Base-by-base conservation (phyloP, 2,113 vertebrate species). In the Cromileptes altivelis region DNA sequence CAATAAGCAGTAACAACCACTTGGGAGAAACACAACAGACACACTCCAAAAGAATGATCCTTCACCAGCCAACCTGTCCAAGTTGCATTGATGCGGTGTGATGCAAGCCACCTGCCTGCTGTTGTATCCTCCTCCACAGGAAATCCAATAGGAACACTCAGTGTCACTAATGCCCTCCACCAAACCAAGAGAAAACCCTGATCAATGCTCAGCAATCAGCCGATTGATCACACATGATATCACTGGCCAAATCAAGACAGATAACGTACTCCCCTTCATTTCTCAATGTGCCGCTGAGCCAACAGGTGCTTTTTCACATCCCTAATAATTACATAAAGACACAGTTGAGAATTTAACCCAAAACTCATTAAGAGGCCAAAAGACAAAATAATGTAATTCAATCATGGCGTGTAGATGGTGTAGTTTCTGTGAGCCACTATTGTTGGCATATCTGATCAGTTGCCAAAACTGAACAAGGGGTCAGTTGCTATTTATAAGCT, bases 141-240 rank as follows among this genome's bases (percentile, higher is more conserved):
- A 85, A 90, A 90, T 91, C 80, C 82, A 85, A 85, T 88, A 83
- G 77, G 74, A 86, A 80, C 6, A 19, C 56, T 69, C 57, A 57
- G 55, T 80, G 86, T 88, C 81, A 75, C 82, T 89, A 80, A 87
- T 79, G 78, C 69, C 70, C 60, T 79, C 67, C 72, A 67, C 75
- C 64, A 75, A 88, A 89, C 49, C 76, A 78, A 85, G 71, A 71
- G 79, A 47, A 89, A 89, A 82, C 74, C 61, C 79, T 87, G 82
- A 93, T 94, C 92, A 91, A 92, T 92, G 62, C 57, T 63, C 77
- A 84, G 78, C 86, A 87, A 91, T 93, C 88, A 89, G 79, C n/a
- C 75, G 80, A 92, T 91, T 82, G 85, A 93, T 89, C 90, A 73
- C 64, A 78, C 77, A 80, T 88, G 85, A 88, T 87, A 91, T 87